phyloP scores from a whole-genome alignment of 2,888 invertebrate species.

The Ichneumoninae sp. region DNA sequence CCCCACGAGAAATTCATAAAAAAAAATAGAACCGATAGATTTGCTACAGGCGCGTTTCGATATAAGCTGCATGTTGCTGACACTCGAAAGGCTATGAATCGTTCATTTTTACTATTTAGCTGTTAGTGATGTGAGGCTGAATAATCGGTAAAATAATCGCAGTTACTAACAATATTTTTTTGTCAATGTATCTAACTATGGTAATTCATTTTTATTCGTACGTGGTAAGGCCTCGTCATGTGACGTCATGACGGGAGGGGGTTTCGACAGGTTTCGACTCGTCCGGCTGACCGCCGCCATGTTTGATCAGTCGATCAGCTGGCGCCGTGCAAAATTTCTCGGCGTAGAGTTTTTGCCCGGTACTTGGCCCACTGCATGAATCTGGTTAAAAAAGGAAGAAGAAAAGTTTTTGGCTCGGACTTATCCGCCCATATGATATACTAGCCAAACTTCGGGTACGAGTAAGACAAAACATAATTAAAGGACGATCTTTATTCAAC shows the following conservation, averaged over 20 bases:
- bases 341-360: neutral
- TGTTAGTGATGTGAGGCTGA: neutral
- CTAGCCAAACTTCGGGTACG: neutral
- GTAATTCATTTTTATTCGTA: neutral
- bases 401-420: no score
- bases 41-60: no score
- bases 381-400: no score
- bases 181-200: neutral
- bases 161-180: neutral
- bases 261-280: neutral
- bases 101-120: neutral
- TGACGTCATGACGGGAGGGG: neutral
- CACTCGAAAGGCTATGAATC: no score
- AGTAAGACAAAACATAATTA: neutral
- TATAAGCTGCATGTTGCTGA: no score
- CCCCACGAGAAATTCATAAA: neutral
- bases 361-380: no score
- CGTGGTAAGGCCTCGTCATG: neutral
- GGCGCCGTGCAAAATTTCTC: neutral
- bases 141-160: neutral
- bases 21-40: no score
- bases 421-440: no score
- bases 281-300: neutral
- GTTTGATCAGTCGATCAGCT: neutral
- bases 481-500: neutral